Evolutionary conservation across 2,888 invertebrate species (phyloP).

Genomic region (Chrysotoxum bicinctum): DNA sequence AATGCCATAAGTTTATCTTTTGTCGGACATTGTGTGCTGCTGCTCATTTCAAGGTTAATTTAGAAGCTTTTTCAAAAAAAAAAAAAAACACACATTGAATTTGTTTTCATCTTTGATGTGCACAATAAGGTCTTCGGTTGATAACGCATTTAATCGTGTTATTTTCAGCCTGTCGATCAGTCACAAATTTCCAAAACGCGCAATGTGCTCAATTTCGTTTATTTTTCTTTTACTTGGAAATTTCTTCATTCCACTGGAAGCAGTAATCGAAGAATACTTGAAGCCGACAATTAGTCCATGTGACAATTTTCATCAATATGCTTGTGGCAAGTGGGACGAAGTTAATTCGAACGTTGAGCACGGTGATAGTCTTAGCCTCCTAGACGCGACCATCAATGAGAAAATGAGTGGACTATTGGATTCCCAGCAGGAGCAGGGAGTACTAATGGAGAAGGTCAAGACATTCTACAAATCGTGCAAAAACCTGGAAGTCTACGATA

Average conservation of each 20-base stretch:
- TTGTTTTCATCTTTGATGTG: conserved; percentile 3
- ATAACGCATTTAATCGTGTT: conserved; percentile 49
- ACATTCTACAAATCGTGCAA: conserved; percentile 78
- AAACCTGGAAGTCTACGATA: conserved; percentile 77
- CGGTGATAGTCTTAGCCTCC: conserved; percentile 77
- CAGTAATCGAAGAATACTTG: conserved; percentile 36
- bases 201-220: conserved; percentile 7
- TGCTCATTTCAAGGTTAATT: conserved; percentile 62
- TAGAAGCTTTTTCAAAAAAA: conserved; percentile 4
- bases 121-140: conserved; percentile 35
- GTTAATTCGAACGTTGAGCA: conserved; percentile 76
- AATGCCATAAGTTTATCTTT: conserved; percentile 31
- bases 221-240: background rate
- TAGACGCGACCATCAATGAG: conserved; percentile 77
- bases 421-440: conserved; percentile 16
- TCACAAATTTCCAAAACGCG: background rate
- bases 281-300: conserved; percentile 74
- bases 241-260: conserved; percentile 4
- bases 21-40: conserved; percentile 16
- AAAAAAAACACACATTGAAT: background rate
- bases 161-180: conserved; percentile 32
- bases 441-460: conserved; percentile 46
- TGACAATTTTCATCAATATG: conserved; percentile 79
- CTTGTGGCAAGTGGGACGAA: conserved; percentile 79
- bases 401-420: conserved; percentile 76